Evolutionary conservation across 2,888 invertebrate species (phyloP), one percentile per base, ranked within the genome.

Genomic region (Drosophila yooni): DNA sequence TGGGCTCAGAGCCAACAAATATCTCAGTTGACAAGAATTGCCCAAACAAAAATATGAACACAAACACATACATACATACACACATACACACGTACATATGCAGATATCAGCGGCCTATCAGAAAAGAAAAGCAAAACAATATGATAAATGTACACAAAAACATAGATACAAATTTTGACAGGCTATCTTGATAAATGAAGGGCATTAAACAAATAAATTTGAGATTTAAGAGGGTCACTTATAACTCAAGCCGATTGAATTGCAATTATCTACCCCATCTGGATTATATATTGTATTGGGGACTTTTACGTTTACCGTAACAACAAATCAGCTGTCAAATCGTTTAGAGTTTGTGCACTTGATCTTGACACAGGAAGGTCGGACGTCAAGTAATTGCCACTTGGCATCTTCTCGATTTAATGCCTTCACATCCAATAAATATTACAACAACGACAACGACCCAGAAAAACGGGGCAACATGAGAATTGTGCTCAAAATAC

Each of bases 1-100:
- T 70, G 80, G 70, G 80, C 80, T 61, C 5, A 36, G 18, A 48
- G 77, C 71, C 81, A 80, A 67, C 43, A 64, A 76, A 78, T 67
- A 48, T 67, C 54, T 67, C 48, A 54, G 63, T 64, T 62, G 81
- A 77, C 72, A 60, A 51, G 60, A 79, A 70, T 63, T 60, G 62
- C n/a, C 18, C 65, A 58, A 74, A 65, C 34, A 31, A 38, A 38
- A 53, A 40, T 43, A 63, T 34, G 33, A 53, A 54, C n/a, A 52
- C 38, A 40, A n/a, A 40, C 18, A 43, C n/a, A 52, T 18, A 46
- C 2, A 27, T 52, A 38, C n/a, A 36, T 13, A 52, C 2, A 21
- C 31, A 31, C 33, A 33, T 48, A 48, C 8, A 62, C 25, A 38
- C 11, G 15, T 34, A 34, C 15, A 25, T 25, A 3, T 25, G 33